phyloP scores from a whole-genome alignment of 2,113 vertebrate species.

The Manacus vitellinus region DNA sequence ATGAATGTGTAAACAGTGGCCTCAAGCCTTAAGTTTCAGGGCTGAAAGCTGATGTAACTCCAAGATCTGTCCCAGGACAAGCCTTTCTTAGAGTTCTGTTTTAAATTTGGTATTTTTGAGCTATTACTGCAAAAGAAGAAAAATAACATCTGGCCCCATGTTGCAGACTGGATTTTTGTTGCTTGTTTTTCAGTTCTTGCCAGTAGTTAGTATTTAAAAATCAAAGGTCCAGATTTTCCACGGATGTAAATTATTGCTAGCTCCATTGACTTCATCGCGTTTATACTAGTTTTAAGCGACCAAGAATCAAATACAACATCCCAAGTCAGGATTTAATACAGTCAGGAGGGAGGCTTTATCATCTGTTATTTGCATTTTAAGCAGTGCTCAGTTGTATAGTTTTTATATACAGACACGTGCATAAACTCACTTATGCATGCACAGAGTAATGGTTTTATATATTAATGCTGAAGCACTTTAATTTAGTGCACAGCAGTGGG shows the following conservation, averaged over 20 bases:
- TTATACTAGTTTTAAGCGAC: background rate
- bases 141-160: background rate
- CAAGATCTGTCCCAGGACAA: background rate
- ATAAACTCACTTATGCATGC: constrained; percentile 14
- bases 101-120: background rate
- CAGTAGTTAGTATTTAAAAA: constrained; percentile 36
- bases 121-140: background rate
- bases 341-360: background rate
- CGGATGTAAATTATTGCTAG: background rate
- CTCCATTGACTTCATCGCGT: background rate
- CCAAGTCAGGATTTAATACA: constrained; percentile 5
- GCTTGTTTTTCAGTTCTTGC: background rate
- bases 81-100: background rate
- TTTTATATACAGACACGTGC: background rate
- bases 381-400: background rate
- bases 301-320: background rate
- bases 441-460: constrained; percentile 2
- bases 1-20: background rate
- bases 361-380: constrained; percentile 52
- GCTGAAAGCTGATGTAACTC: background rate
- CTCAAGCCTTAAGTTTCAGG: background rate
- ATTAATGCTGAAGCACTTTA: constrained; percentile 38
- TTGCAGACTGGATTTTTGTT: background rate
- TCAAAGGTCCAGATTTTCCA: constrained; percentile 25
- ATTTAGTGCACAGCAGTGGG: constrained; percentile 27